These are phyloP conservation scores for Meteorus cinctellus DNA, from an alignment of 2,888 invertebrate species.

Conservation along the genomic window DNA sequence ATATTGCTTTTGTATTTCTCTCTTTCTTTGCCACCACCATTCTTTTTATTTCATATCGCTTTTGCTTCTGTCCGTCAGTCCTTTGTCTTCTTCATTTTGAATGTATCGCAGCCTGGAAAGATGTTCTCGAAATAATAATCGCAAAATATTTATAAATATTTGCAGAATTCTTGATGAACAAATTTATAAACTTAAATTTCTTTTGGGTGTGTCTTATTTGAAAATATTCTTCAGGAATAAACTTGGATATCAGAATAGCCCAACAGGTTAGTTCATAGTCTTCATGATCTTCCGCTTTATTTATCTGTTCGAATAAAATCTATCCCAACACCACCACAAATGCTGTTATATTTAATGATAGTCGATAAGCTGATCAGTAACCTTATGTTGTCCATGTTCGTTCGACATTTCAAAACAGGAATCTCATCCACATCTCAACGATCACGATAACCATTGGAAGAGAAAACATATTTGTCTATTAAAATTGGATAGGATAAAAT, in stretches of 20 bases:
- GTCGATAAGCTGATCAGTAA: not conserved
- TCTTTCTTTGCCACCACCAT: not conserved
- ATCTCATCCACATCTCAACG: not conserved
- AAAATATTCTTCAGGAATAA: too few species aligned
- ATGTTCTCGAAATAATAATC: too few species aligned
- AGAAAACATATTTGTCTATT: slow-evolving; percentile 1
- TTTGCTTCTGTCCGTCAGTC: not conserved
- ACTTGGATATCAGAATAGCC: too few species aligned
- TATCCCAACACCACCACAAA: not conserved
- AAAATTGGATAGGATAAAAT: not conserved
- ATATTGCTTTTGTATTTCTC: not conserved
- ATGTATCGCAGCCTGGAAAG: not conserved
- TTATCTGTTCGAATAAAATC: not conserved
- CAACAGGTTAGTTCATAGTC: not conserved
- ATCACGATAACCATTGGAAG: not conserved
- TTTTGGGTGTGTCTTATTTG: too few species aligned
- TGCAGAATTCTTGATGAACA: too few species aligned
- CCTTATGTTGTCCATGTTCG: not conserved
- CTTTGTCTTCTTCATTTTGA: not conserved
- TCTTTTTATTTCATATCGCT: not conserved
- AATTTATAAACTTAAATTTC: too few species aligned
- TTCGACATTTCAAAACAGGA: not conserved
- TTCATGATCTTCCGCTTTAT: not conserved
- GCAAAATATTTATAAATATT: too few species aligned
- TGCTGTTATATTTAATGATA: not conserved